Percentiles rank a stretch among this genome's conserved stretches.
phyloP scores from a whole-genome alignment of 2,113 vertebrate species.

The Ammospiza nelsoni region DNA sequence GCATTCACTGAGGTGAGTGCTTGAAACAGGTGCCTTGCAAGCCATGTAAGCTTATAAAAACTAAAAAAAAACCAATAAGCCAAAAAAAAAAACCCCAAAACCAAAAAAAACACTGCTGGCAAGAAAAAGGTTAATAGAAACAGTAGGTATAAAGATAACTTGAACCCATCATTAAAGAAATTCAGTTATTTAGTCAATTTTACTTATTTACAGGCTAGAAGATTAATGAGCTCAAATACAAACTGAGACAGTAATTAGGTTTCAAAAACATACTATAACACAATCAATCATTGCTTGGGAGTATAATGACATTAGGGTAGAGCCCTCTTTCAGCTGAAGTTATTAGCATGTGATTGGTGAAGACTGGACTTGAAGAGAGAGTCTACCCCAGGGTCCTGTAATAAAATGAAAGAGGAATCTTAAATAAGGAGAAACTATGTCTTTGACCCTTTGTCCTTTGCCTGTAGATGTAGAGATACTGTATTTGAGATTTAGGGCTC shows the following conservation, averaged over 20 bases:
- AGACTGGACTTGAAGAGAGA: conserved; percentile 73
- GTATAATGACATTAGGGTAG: conserved; percentile 83
- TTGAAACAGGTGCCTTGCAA: not conserved
- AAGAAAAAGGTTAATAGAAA: conserved; percentile 88
- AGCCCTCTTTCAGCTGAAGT: conserved; percentile 84
- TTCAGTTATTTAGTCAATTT: conserved; percentile 98
- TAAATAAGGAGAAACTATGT: conserved; percentile 70
- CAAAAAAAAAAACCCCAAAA: not conserved
- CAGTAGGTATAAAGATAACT: conserved; percentile 92
- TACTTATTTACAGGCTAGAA: conserved; percentile 94
- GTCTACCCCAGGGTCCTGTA: conserved; percentile 71
- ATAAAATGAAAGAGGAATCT: conserved; percentile 75
- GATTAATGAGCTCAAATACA: conserved; percentile 95
- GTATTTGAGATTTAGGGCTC: conserved; percentile 63
- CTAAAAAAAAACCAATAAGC: conserved; percentile 8
- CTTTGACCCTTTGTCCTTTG: conserved; percentile 76
- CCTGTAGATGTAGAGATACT: conserved; percentile 66
- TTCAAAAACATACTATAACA: conserved; percentile 95
- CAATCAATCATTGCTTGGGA: conserved; percentile 94
- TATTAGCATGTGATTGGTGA: conserved; percentile 83
- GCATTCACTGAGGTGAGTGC: rapidly evolving
- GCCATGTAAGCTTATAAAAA: conserved; percentile 66
- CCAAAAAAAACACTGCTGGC: conserved; percentile 76
- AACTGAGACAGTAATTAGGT: conserved; percentile 94
- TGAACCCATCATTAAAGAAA: conserved; percentile 94